Percentiles rank a stretch among this genome's conserved stretches.
These are phyloP conservation scores for Chloroceryle amazona DNA, from an alignment of 2,797 vertebrate genomes.

Conservation along the genomic window DNA sequence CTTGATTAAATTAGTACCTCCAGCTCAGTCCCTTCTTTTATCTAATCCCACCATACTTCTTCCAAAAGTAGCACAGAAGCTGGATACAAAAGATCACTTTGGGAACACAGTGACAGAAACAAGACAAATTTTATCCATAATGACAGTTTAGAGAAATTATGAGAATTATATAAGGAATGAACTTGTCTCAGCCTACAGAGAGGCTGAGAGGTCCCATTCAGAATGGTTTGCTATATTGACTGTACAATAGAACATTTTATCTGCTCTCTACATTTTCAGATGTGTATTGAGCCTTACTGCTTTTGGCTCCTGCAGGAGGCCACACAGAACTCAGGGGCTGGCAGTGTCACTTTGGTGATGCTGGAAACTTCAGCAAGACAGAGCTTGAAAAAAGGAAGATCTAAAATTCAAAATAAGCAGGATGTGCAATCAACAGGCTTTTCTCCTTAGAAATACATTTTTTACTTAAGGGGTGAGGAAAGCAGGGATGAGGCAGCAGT, in stretches of 20 bases:
- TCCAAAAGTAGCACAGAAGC: not conserved
- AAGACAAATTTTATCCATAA: not conserved
- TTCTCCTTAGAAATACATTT: not conserved
- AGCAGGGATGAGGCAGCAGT: not conserved
- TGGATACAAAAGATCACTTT: not conserved
- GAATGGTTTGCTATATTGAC: not conserved
- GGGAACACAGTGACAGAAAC: not conserved
- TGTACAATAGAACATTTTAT: not conserved
- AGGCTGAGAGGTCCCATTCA: not conserved
- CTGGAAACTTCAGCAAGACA: not conserved
- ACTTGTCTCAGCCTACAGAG: not conserved
- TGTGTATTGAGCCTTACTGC: not conserved
- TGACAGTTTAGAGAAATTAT: not conserved
- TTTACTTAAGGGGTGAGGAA: not conserved
- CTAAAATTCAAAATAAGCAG: not conserved
- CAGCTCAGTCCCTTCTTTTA: not conserved
- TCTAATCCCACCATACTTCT: not conserved
- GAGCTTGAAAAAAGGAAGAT: not conserved
- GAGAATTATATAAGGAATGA: not conserved
- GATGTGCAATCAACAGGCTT: not conserved
- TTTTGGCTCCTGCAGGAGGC: not conserved
- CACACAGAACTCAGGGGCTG: accelerated
- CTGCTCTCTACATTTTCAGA: not conserved
- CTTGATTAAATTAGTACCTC: not conserved
- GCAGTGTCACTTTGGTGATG: not conserved